phyloP scores from a whole-genome alignment of 2,797 vertebrate genomes.

The Gallirallus australis region DNA sequence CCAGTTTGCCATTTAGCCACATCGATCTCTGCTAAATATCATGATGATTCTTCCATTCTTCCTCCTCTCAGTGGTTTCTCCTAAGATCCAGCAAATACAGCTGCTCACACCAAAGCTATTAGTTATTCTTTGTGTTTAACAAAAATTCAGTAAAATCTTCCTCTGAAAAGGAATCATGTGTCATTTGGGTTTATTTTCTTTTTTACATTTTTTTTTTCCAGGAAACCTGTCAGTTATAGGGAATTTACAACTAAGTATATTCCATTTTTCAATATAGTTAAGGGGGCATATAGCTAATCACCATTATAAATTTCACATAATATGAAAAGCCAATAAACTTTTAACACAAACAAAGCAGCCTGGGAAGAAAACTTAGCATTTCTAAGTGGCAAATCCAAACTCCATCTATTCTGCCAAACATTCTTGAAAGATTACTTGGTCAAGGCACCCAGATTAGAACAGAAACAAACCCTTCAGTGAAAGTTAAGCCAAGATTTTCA shows the following conservation, averaged over 20 bases:
- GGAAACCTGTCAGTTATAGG: neutral
- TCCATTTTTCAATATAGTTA: conserved; percentile 25
- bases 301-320: neutral
- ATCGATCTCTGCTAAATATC: neutral
- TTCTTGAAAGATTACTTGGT: neutral
- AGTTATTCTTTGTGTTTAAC: neutral
- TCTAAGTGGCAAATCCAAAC: conserved; percentile 49
- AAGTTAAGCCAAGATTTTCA: neutral
- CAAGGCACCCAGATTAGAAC: neutral
- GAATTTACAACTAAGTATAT: neutral
- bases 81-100: neutral
- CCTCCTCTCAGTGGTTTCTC: neutral
- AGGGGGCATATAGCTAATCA: conserved; percentile 15
- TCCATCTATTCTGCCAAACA: neutral
- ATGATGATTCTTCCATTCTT: neutral
- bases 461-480: neutral
- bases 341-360: conserved; percentile 54
- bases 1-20: neutral
- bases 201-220: neutral
- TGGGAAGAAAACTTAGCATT: conserved; percentile 29
- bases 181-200: neutral
- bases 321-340: conserved; percentile 49
- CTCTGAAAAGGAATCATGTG: neutral
- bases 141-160: neutral
- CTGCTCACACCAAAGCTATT: neutral